A percentile compares a stretch with the other conserved stretches of the same genome.
Evolutionary conservation across 1,140 invertebrate genomes (phyloP).

Genomic region (Ditylenchus dipsaci): DNA sequence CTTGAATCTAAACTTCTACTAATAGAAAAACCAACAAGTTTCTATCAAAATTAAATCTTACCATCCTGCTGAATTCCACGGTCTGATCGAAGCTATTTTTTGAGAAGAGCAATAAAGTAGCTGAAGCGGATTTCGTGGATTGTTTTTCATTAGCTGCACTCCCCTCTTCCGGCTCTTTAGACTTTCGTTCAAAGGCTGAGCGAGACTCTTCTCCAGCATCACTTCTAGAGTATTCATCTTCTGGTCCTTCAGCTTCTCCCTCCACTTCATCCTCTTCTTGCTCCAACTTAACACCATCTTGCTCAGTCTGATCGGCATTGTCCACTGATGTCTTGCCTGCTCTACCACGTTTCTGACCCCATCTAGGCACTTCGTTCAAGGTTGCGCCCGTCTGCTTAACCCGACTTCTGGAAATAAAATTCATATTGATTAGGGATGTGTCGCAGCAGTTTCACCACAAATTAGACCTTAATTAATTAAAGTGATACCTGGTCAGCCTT

Average conservation of each 20-base stretch:
- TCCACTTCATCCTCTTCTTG: constrained; percentile 14
- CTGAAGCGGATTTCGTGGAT: neutral
- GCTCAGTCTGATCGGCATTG: neutral
- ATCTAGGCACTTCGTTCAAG: neutral
- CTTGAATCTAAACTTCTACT: constrained; percentile 3
- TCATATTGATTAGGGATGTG: too few relatives aligned
- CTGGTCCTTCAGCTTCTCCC: neutral
- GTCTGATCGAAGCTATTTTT: constrained; percentile 27
- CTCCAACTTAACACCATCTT: constrained; percentile 10
- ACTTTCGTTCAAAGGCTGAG: too few relatives aligned
- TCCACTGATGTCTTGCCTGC: neutral
- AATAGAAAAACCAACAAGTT: too few relatives aligned
- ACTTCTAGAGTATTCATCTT: constrained; percentile 3
- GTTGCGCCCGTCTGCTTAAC: constrained; percentile 16
- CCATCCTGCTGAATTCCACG: constrained; percentile 12
- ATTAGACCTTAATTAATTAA: too few relatives aligned
- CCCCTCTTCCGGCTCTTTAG: neutral
- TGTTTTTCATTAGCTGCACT: neutral
- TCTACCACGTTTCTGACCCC: neutral
- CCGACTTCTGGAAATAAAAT: constrained; percentile 16
- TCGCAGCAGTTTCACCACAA: too few relatives aligned
- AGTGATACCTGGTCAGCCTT: constrained; percentile 19
- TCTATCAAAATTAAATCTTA: constrained; percentile 10
- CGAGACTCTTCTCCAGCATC: neutral
- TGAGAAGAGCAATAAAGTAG: constrained; percentile 8